Base-by-base conservation (phyloP, 2,113 vertebrate species). In the Gambusia holbrooki region DNA sequence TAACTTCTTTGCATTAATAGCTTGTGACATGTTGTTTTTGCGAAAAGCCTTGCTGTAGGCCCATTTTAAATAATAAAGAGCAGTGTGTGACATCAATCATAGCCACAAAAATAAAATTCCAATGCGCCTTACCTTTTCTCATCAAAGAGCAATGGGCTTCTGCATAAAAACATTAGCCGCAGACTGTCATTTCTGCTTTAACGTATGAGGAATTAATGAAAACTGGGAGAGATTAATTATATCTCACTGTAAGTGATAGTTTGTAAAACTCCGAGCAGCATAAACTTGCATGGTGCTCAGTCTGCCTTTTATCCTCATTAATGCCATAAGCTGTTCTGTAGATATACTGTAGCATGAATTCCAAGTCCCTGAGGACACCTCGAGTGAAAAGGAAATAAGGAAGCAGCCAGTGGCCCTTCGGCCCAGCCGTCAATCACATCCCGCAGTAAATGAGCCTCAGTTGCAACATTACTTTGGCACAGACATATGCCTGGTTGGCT, bases 401-500 rank as follows among this genome's bases (percentile, higher is more conserved):
- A 89, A 74, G 78, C 85, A 89, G 86, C 87, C 88, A 89, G 76
- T 80, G 80, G 85, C 87, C 93, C 83, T 70, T 84, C 81, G 84
- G 92, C 87, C 83, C 67, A 85, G 76, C 92, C 93, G 93, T 92
- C 93, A 92, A 92, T 94, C 92, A 94, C 83, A 70, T 74, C 75
- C 58, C 69, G 65, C 63, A 51, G 76, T 71, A 82, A 87, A 83
- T 54, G 81, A 87, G 83, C 78, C 84, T 93, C 87, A 69, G 84
- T 85, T 74, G 74, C 75, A 83, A 87, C 68, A 60, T 62, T 73
- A 66, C 71, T 75, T 81, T 92, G 82, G 86, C 87, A 82, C 77
- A 79, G 76, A 82, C 81, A 83, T 80, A 86, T 79, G 85, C 82
- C 88, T 83, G 72, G 81, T 85, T 84, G 84, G 74, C 82, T 89